Evolutionary conservation across 2,797 vertebrate genomes (phyloP).

Genomic region (Amphiprion clarkii): DNA sequence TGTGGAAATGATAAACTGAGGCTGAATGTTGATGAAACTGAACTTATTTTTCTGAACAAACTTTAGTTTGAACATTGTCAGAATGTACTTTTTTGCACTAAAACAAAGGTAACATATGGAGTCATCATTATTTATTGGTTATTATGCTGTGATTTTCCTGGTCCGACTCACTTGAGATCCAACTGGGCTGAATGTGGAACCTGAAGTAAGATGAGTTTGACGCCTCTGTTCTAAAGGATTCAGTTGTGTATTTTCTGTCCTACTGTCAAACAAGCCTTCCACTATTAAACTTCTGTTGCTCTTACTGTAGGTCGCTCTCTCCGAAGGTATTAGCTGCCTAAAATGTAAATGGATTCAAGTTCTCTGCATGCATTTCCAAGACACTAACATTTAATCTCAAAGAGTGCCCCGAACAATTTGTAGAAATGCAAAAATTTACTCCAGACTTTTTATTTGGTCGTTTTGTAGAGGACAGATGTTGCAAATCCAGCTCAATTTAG

Average conservation of each 20-base stretch:
- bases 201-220: no score
- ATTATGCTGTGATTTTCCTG: no score
- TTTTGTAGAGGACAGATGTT: conserved; percentile 67
- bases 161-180: no score
- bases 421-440: conserved; percentile 61
- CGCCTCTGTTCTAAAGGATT: no score
- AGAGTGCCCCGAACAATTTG: conserved; percentile 63
- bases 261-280: background rate
- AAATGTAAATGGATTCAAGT: conserved; percentile 34
- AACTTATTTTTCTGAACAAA: no score
- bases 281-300: background rate
- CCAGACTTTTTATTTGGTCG: conserved; percentile 69
- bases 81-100: no score
- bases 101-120: no score
- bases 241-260: background rate
- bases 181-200: no score
- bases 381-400: conserved; percentile 64
- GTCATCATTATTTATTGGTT: no score
- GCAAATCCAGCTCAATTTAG: conserved; percentile 67
- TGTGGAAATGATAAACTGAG: no score
- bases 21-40: no score
- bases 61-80: no score
- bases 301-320: background rate
- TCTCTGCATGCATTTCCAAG: conserved; percentile 27
- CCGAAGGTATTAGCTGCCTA: background rate